phyloP scores from a whole-genome alignment of 2,888 invertebrate species.

The Timema podura region DNA sequence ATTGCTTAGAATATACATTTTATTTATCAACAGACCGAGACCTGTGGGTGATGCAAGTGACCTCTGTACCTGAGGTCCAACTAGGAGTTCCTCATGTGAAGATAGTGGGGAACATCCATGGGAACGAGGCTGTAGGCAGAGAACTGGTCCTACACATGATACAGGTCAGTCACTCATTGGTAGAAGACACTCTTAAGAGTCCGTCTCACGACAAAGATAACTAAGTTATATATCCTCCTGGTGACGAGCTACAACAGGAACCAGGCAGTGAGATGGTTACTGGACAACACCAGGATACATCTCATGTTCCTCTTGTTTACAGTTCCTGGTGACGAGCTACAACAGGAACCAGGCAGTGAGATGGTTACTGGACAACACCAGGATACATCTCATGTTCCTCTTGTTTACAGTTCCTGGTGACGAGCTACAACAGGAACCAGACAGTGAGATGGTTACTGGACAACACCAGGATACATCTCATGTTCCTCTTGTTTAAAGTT shows the following conservation, averaged over 20 bases:
- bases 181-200: too few relatives aligned
- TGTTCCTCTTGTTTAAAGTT: conserved; percentile 50
- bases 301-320: conserved; percentile 50
- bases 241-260: conserved; percentile 47
- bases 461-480: conserved; percentile 56
- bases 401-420: conserved; percentile 48
- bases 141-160: conserved; percentile 60
- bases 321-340: conserved; percentile 50
- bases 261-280: conserved; percentile 47
- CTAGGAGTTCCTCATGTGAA: conserved; percentile 62
- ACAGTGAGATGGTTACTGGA: conserved; percentile 50
- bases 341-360: conserved; percentile 47
- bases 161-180: conserved; percentile 39
- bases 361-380: conserved; percentile 51
- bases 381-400: conserved; percentile 57
- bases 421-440: conserved; percentile 46
- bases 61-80: conserved; percentile 42
- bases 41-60: conserved; percentile 56
- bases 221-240: conserved; percentile 37
- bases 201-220: too few relatives aligned
- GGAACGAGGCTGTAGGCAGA: conserved; percentile 64
- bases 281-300: conserved; percentile 57
- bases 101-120: conserved; percentile 70
- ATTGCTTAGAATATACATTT: conserved; percentile 26
- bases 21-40: conserved; percentile 45